These are phyloP conservation scores for Hypotaenidia philippensis DNA, from an alignment of 2,797 vertebrate species.

Conservation along the genomic window DNA sequence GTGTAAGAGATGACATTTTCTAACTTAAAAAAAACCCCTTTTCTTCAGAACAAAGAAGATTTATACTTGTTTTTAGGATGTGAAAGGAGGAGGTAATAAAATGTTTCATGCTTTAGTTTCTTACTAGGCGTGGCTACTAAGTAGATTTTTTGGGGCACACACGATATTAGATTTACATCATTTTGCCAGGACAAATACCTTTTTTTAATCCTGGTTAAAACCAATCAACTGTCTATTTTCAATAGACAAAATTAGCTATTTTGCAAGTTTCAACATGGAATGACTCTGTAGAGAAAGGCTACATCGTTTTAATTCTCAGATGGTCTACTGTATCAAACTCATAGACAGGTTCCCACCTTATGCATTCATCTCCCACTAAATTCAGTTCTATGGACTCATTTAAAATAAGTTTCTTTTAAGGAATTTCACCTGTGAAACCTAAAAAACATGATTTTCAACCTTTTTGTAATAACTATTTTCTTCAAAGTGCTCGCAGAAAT, in stretches of 20 bases:
- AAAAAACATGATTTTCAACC: background rate
- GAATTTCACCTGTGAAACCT: background rate
- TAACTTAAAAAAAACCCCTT: background rate
- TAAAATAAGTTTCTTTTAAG: background rate
- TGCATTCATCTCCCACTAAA: background rate
- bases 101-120: background rate
- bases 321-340: background rate
- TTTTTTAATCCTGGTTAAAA: background rate
- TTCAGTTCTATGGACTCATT: background rate
- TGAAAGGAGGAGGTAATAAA: background rate
- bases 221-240: background rate
- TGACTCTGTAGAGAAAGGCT: background rate
- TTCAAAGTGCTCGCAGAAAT: background rate
- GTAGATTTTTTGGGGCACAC: rapidly evolving
- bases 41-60: background rate
- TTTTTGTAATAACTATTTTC: background rate
- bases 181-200: background rate
- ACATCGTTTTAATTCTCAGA: background rate
- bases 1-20: background rate
- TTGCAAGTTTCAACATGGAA: background rate
- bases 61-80: background rate
- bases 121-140: background rate
- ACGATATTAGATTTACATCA: background rate
- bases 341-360: background rate
- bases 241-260: background rate